These are phyloP conservation scores for Simalia tracyae DNA, from an alignment of 2,797 vertebrate genomes.

Conservation along the genomic window DNA sequence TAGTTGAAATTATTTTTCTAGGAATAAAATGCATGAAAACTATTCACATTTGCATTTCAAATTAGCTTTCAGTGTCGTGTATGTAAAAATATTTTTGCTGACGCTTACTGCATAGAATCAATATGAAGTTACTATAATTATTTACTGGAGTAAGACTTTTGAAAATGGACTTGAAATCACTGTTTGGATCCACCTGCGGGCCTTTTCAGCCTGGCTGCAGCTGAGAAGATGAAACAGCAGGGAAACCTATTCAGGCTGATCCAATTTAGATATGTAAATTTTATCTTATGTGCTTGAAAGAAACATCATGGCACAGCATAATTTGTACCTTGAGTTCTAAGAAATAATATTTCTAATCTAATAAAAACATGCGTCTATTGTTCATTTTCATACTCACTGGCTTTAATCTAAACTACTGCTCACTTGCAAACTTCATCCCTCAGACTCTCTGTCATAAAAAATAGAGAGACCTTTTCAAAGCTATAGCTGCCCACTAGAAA, in stretches of 20 bases:
- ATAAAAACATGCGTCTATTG: conserved; percentile 70
- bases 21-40: conserved; percentile 39
- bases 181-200: conserved; percentile 69
- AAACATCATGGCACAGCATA: conserved; percentile 70
- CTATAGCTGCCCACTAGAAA: conserved; percentile 3
- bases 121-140: conserved; percentile 54
- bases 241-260: conserved; percentile 80
- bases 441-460: conserved; percentile 26
- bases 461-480: conserved; percentile 31
- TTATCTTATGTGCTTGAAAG: conserved; percentile 72
- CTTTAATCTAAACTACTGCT: conserved; percentile 51
- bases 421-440: conserved; percentile 41
- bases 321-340: conserved; percentile 75
- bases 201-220: conserved; percentile 62
- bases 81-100: conserved; percentile 46
- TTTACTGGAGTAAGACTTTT: conserved; percentile 54
- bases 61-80: conserved; percentile 35
- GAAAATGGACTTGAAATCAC: conserved; percentile 63
- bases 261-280: conserved; percentile 94
- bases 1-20: conserved; percentile 36
- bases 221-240: conserved; percentile 67
- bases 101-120: conserved; percentile 54
- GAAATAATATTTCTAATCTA: conserved; percentile 77
- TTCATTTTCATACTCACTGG: conserved; percentile 53
- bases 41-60: conserved; percentile 46